phyloP scores from a whole-genome alignment of 2,113 vertebrate genomes.

The Misgurnus mizolepis region DNA sequence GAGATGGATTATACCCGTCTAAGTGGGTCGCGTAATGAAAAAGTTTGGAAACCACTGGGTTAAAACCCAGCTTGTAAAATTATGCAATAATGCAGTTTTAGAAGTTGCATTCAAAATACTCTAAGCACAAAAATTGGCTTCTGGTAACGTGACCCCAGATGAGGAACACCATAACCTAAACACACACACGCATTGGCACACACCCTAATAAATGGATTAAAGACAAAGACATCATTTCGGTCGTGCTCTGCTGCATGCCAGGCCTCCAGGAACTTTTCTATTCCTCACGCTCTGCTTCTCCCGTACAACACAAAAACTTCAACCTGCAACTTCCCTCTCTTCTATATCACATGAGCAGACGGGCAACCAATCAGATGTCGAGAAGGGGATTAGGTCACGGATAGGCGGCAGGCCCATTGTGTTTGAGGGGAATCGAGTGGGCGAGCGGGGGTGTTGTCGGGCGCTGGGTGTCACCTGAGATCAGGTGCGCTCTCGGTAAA shows the following conservation, averaged over 20 bases:
- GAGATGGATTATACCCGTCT: no score
- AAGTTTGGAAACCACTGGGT: no score
- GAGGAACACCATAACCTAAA: slow-evolving; percentile 29
- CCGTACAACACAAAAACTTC: slow-evolving; percentile 36
- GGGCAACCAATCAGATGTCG: slow-evolving; percentile 19
- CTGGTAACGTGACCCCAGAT: slow-evolving; percentile 14
- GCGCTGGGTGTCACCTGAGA: slow-evolving; percentile 42
- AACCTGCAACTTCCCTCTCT: slow-evolving; percentile 1
- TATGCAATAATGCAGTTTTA: neutral
- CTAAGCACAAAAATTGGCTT: neutral
- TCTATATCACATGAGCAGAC: slow-evolving; percentile 31
- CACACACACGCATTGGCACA: slow-evolving; percentile 5
- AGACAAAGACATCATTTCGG: slow-evolving; percentile 36
- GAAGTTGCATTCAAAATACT: neutral
- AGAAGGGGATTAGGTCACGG: slow-evolving; percentile 44
- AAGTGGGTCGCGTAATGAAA: no score
- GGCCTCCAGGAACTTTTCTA: slow-evolving; percentile 40
- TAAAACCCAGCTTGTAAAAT: no score
- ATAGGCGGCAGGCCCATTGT: slow-evolving; percentile 48
- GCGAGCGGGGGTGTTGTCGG: slow-evolving; percentile 41
- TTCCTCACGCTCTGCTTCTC: slow-evolving; percentile 21
- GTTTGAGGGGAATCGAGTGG: slow-evolving; percentile 41
- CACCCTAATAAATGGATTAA: slow-evolving; percentile 13
- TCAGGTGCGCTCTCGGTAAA: slow-evolving; percentile 26
- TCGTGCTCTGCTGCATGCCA: slow-evolving; percentile 11